Evolutionary conservation across 1,140 invertebrate species (phyloP), one percentile per base, ranked within the genome.

Genomic region (Heliconius hewitsoni): DNA sequence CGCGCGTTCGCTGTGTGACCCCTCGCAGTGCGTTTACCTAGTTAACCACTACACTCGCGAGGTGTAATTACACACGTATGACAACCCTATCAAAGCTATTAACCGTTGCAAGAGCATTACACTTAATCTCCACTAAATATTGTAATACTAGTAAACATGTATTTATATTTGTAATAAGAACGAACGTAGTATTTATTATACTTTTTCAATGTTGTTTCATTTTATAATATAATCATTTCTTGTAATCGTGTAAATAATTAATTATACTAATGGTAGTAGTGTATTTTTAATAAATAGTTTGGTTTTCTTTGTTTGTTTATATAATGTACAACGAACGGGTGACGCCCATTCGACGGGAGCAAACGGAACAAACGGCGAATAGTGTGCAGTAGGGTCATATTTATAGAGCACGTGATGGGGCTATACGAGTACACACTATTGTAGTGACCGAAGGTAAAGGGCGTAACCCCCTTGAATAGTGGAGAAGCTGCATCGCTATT

Each of bases 1-100:
- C 87, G 78, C 83, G 78, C 80, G 80, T 76, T 81, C 82, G 78
- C 46, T 79, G 81, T 81, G 81, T 88, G 86, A 89, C 88, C 87
- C 84, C 84, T 86, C 60, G 16, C 82, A 86, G 81, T 84, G 84
- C 83, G 82, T 85, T 83, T 85, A 85, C 79, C 80, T 86, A 85
- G 77, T 83, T 76, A 75, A 77, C 52, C 46, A 76, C 55, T 73
- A 73, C 13, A 30, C 79, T 77, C 75, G 42, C 74, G 71, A 57
- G 8, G 42, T 39, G 9, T 34, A 27, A 57, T 37, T 79, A 74
- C 57, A 75, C 60, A 52, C 46, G 50, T 66, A 66, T 30, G 23
- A 66, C 9, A 66, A 66, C 23, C 27, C 57, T 66, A 66, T 30
- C 50, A 52, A 19, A 23, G 8, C n/a, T 60, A 9, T 27, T 60